Base-by-base conservation (phyloP, 1,140 invertebrate species). In the Scaptomyza hsui region DNA sequence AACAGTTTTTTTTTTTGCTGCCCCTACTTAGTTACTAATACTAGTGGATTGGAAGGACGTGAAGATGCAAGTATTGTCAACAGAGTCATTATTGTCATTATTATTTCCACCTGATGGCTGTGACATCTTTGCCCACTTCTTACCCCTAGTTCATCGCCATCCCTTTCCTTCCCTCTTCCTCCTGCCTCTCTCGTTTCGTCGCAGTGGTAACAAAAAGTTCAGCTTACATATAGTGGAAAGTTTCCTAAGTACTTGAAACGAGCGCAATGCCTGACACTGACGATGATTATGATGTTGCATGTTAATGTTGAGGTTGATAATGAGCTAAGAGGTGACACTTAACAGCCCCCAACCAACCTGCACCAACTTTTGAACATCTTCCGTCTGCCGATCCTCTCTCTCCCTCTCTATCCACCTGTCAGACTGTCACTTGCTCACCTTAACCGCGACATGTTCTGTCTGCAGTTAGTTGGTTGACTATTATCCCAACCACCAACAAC, bases 61-160 rank as follows among this genome's bases (percentile, higher is more conserved):
- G n/a, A n/a, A n/a, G n/a, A n/a, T n/a, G n/a, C n/a, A n/a, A n/a
- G n/a, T n/a, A n/a, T 49, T 71, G 68, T 82, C 63, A 78, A 78
- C 74, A 82, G 74, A 62, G 59, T 82, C 78, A 81, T 81, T 81
- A 82, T 81, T 82, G 78, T 78, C 78, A 78, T 82, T 29, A 74
- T 82, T 81, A 81, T 82, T 78, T 57, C 78, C 63, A 72, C 48
- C 68, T 68, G 55, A 32, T 41, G 24, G 21, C 48, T 15, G 49
- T 16, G 39, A 18, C 29, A 21, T 10, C 15, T 24, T 37, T n/a
- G n/a, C n/a, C n/a, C 10, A 44, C 41, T 68, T 52, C 53, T n/a
- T n/a, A n/a, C n/a, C n/a, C n/a, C n/a, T n/a, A n/a, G n/a, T n/a
- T n/a, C n/a, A n/a, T n/a, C n/a, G n/a, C n/a, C n/a, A n/a, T n/a